Conservation (phyloP, 1,140 invertebrate genomes). For the Drosophila murphyi region DNA sequence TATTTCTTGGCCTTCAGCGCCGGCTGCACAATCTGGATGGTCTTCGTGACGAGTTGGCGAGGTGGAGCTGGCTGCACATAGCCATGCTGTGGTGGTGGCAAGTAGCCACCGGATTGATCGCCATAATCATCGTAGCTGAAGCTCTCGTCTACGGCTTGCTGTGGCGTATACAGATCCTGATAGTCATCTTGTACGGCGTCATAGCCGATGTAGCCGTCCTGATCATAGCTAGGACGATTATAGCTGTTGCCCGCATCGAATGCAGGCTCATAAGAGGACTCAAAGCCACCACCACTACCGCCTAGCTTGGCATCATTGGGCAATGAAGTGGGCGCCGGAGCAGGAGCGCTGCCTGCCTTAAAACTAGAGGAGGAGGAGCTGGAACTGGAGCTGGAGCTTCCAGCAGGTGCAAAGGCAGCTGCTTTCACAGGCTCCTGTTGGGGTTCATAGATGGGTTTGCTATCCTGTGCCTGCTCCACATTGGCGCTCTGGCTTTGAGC, state of each 20-base stretch:
- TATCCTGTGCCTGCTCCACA: constrained; percentile 53
- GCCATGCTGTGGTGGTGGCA: constrained; percentile 63
- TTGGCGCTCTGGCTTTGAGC: constrained; percentile 47
- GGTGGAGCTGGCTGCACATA: constrained; percentile 44
- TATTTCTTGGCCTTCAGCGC: constrained; percentile 81
- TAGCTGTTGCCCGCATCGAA: constrained; percentile 60
- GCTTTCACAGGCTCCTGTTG: constrained; percentile 27
- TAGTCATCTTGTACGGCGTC: constrained; percentile 72
- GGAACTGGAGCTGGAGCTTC: constrained; percentile 1
- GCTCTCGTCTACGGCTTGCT: constrained; percentile 55
- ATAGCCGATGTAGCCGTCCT: constrained; percentile 51
- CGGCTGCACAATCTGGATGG: constrained; percentile 80
- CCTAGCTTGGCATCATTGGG: constrained; percentile 39
- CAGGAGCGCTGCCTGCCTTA: constrained; percentile 3
- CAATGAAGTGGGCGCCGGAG: constrained; percentile 10
- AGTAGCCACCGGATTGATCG: constrained; percentile 57
- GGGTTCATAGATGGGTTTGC: constrained; percentile 68
- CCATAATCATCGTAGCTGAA: constrained; percentile 66
- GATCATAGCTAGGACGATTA: constrained; percentile 65
- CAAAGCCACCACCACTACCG: constrained; percentile 12
- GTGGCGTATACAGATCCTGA: constrained; percentile 71
- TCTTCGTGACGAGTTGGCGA: constrained; percentile 77
- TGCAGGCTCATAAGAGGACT: constrained; percentile 31
- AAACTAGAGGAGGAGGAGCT: background rate
- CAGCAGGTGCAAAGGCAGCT: constrained; percentile 25